A percentile compares a stretch with the other conserved stretches of the same genome.
These are phyloP conservation scores for Anguilla anguilla DNA, from an alignment of 2,797 vertebrate species.

Conservation along the genomic window DNA sequence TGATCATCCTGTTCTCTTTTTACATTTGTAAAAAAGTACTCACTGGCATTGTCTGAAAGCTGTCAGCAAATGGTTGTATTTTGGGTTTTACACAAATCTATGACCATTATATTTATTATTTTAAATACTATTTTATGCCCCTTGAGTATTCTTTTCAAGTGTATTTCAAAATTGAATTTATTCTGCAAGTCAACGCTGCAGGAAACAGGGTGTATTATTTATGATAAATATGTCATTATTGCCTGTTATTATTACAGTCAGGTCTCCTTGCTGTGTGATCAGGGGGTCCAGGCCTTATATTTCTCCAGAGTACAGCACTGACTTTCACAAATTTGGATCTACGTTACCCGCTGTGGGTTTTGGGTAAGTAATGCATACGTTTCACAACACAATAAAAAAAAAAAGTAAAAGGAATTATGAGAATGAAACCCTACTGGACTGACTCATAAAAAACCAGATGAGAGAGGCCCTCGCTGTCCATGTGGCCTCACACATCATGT, in stretches of 20 bases:
- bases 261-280: neutral
- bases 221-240: neutral
- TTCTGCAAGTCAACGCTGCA: neutral
- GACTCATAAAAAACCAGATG: neutral
- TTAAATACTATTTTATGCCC: neutral
- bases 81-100: neutral
- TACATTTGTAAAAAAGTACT: neutral
- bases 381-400: neutral
- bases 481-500: neutral
- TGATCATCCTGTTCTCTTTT: neutral
- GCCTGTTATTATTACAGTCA: slow-evolving; percentile 20
- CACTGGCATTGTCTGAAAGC: neutral
- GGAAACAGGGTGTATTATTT: neutral
- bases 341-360: slow-evolving; percentile 30
- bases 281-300: slow-evolving; percentile 41
- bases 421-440: neutral
- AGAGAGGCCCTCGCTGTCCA: neutral
- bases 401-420: neutral
- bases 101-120: neutral
- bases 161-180: neutral
- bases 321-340: slow-evolving; percentile 51
- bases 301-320: slow-evolving; percentile 53
- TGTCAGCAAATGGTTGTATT: neutral
- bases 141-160: neutral
- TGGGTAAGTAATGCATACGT: slow-evolving; percentile 36